Percentiles rank a stretch among this genome's conserved stretches.
These are phyloP conservation scores for Gymnobelideus leadbeateri DNA, from an alignment of 2,113 vertebrate genomes.

Conservation along the genomic window DNA sequence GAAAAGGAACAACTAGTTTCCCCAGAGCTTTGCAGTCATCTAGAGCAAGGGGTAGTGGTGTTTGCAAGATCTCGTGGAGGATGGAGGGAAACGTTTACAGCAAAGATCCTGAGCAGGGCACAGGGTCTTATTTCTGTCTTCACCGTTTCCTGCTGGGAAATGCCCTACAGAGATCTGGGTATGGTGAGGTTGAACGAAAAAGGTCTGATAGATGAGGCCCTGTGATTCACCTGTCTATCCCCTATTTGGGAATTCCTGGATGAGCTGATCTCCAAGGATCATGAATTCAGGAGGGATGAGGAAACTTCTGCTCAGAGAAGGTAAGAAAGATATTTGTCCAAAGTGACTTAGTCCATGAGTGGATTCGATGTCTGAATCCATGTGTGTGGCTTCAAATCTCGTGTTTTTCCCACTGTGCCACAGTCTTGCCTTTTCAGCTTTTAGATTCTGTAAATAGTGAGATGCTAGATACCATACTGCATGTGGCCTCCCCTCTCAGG, in stretches of 20 bases:
- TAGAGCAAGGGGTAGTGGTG: background rate
- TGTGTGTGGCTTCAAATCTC: background rate
- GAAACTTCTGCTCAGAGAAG: background rate
- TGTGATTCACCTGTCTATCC: background rate
- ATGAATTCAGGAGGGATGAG: background rate
- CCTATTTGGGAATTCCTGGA: fast-evolving
- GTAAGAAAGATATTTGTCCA: background rate
- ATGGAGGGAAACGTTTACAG: background rate
- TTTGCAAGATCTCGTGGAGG: background rate
- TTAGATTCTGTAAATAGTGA: background rate
- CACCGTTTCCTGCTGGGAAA: background rate
- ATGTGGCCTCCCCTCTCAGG: background rate
- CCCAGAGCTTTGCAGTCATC: slow-evolving; percentile 15
- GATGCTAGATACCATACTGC: slow-evolving; percentile 1
- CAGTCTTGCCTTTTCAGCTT: background rate
- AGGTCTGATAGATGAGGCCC: fast-evolving
- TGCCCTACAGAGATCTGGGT: background rate
- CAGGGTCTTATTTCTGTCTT: background rate
- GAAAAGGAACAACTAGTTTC: slow-evolving; percentile 18
- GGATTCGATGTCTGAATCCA: background rate
- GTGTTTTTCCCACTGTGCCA: background rate
- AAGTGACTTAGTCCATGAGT: background rate
- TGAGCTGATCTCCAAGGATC: background rate
- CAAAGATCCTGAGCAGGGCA: background rate
- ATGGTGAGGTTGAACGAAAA: background rate